Conservation (phyloP, 2,113 vertebrate genomes). For the Colistium nudipinnis region DNA sequence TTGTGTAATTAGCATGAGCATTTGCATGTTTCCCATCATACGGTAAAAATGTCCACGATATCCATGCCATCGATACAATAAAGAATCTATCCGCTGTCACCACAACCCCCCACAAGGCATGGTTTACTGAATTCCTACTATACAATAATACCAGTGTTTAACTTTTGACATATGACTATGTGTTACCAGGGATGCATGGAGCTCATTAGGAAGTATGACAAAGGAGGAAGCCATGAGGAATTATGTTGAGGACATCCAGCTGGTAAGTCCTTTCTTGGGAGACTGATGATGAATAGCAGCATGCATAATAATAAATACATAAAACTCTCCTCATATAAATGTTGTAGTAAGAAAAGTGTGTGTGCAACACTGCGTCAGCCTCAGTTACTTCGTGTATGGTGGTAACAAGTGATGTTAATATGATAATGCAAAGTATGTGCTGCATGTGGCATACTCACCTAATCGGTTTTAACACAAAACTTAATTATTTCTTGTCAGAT, state of each 20-base stretch:
- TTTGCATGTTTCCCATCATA: too few relatives aligned
- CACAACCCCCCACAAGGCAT: too few relatives aligned
- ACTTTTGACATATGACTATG: slow-evolving; percentile 37
- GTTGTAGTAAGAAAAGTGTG: background rate
- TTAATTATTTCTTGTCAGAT: slow-evolving; percentile 79
- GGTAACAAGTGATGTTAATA: too few relatives aligned
- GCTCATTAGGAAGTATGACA: slow-evolving; percentile 91
- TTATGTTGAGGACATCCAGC: slow-evolving; percentile 96
- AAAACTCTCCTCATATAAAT: background rate
- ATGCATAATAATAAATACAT: slow-evolving; percentile 15
- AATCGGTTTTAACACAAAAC: background rate
- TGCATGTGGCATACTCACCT: background rate
- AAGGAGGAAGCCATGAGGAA: slow-evolving; percentile 96
- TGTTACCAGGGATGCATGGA: slow-evolving; percentile 93
- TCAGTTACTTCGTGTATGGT: background rate
- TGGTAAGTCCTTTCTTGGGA: slow-evolving; percentile 79
- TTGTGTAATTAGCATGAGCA: background rate
- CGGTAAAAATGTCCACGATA: too few relatives aligned
- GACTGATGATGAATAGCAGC: slow-evolving; percentile 11
- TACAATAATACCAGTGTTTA: slow-evolving; percentile 11
- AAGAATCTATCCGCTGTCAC: too few relatives aligned
- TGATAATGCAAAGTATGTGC: too few relatives aligned
- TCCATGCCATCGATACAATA: too few relatives aligned
- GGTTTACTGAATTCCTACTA: background rate
- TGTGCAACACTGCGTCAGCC: background rate